A percentile compares a stretch with the other conserved stretches of the same genome.
These are phyloP conservation scores for Typhlichthys subterraneus DNA, from an alignment of 2,797 vertebrate genomes.

Conservation along the genomic window DNA sequence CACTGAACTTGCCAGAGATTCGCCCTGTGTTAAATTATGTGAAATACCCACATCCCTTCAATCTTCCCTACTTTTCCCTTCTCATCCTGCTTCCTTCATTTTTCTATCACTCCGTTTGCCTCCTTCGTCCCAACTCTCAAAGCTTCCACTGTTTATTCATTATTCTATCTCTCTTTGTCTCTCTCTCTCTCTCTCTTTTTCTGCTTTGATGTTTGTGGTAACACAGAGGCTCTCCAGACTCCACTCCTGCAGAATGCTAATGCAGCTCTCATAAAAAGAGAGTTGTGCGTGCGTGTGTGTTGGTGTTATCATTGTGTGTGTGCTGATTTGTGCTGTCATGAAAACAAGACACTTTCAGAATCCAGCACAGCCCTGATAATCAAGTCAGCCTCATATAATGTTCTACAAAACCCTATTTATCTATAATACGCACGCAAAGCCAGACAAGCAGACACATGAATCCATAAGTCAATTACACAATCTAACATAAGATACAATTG, in stretches of 20 bases:
- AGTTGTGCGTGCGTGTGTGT: not conserved
- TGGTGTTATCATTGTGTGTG: slow-evolving; percentile 6
- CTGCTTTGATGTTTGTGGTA: slow-evolving; percentile 59
- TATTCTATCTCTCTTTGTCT: slow-evolving; percentile 14
- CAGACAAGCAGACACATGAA: too few relatives aligned
- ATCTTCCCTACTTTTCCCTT: slow-evolving; percentile 9
- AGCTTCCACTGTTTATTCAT: slow-evolving; percentile 38
- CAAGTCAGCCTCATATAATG: too few relatives aligned
- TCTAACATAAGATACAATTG: too few relatives aligned
- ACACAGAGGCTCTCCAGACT: slow-evolving; percentile 45
- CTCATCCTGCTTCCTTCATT: not conserved
- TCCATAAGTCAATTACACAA: too few relatives aligned
- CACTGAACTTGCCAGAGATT: slow-evolving; percentile 34
- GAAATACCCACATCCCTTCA: slow-evolving; percentile 31
- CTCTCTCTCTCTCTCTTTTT: slow-evolving; percentile 12
- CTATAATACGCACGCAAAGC: too few relatives aligned
- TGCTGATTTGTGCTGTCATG: slow-evolving; percentile 1
- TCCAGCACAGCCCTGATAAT: too few relatives aligned
- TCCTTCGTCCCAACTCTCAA: slow-evolving; percentile 40
- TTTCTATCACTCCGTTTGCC: slow-evolving; percentile 16
- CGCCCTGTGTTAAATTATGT: slow-evolving; percentile 36
- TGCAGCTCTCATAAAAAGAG: slow-evolving; percentile 25
- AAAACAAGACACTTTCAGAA: too few relatives aligned
- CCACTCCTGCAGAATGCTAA: slow-evolving; percentile 54
- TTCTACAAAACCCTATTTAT: too few relatives aligned